phyloP scores from a whole-genome alignment of 1,140 invertebrate species.

The Luehdorfia chinensis region DNA sequence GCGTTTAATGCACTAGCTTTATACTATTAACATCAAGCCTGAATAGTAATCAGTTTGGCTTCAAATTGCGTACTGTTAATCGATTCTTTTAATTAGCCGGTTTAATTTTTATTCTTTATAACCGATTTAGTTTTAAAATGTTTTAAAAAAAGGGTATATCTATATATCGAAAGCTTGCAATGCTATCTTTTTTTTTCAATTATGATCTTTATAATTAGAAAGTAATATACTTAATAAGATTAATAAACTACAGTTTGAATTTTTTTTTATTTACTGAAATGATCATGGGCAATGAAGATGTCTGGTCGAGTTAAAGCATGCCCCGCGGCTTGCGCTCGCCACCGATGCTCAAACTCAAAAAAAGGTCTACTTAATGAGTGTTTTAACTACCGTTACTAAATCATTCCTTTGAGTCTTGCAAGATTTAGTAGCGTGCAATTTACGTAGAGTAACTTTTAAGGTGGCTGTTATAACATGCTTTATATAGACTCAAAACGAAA shows the following conservation, averaged over 20 bases:
- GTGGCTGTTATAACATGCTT: too few relatives aligned
- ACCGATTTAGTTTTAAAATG: too few relatives aligned
- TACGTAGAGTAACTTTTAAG: slow-evolving; percentile 11
- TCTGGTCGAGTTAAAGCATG: slow-evolving; percentile 31
- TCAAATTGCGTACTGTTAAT: slow-evolving; percentile 5
- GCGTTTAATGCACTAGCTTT: slow-evolving; percentile 22
- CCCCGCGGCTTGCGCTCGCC: slow-evolving; percentile 30
- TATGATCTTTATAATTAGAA: too few relatives aligned
- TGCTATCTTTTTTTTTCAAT: too few relatives aligned
- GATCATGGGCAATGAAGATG: slow-evolving; percentile 39
- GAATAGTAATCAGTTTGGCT: slow-evolving; percentile 4
- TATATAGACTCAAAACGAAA: too few relatives aligned
- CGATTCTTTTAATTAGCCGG: slow-evolving; percentile 9
- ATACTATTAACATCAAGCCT: slow-evolving; percentile 9
- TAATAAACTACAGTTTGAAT: too few relatives aligned
- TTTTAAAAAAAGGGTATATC: too few relatives aligned
- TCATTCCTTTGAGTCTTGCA: slow-evolving; percentile 35
- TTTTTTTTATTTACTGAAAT: too few relatives aligned
- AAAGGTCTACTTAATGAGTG: slow-evolving; percentile 52
- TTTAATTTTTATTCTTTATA: slow-evolving; percentile 3
- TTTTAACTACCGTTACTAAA: slow-evolving; percentile 58
- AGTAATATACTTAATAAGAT: too few relatives aligned
- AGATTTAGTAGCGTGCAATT: slow-evolving; percentile 23
- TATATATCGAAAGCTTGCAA: too few relatives aligned
- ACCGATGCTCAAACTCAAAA: slow-evolving; percentile 39